Evolutionary conservation across 1,140 invertebrate genomes (phyloP), one percentile per base, ranked within the genome.

Genomic region (Planococcus citri): DNA sequence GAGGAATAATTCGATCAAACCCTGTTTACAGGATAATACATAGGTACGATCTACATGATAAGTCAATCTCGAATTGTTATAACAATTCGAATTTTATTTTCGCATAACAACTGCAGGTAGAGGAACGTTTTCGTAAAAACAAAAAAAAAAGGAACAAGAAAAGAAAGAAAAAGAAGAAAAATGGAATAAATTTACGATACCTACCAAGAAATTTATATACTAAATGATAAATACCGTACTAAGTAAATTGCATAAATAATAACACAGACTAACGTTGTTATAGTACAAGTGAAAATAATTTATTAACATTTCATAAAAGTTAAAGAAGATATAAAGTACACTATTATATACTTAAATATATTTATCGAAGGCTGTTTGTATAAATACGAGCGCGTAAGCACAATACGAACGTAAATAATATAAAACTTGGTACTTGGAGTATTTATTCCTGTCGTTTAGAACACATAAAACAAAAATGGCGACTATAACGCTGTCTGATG

Each of bases 261-360:
- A 64, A 25, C 25, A 64, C 25, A 64, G 60, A 64, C 20, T 24
- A 25, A 64, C 25, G 60, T 21, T 64, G 60, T 25, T 64, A 64
- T 27, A 25, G 60, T 64, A 25, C 20, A 64, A 64, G 60, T 27
- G 60, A 25, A 64, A 64, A 64, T 64, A 64, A 64, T 64, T 64
- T 64, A 64, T 64, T 64, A 64, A 64, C 60, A 64, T 64, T 64
- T 64, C 60, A 64, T 64, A 64, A 64, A 64, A 64, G 22, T 64
- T 64, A 25, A 64, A 64, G 60, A 64, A 64, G 60, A 64, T 64
- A 64, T 64, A 64, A 64, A 64, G 17, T 64, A 64, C 60, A 27
- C 60, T 27, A 64, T 64, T 64, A 64, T 64, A 64, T 64, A 64
- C 60, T 25, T 64, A 24, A 25, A 64, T 64, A 64, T 64, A 27